These are phyloP conservation scores for Apteryx owenii DNA, from an alignment of 2,113 vertebrate genomes.

Conservation along the genomic window DNA sequence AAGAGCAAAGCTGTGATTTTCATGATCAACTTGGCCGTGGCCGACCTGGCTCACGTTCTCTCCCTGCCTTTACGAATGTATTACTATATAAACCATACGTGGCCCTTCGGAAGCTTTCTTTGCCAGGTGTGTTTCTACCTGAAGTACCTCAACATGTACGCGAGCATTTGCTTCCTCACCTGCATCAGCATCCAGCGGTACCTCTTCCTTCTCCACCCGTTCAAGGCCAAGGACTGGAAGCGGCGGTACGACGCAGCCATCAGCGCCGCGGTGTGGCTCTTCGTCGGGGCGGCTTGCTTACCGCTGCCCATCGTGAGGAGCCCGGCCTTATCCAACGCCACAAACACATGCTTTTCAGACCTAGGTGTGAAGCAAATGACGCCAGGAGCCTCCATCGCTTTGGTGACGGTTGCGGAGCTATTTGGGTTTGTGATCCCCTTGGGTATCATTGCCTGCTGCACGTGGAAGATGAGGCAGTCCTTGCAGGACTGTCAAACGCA, in stretches of 20 bases:
- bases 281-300: constrained; percentile 81
- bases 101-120: constrained; percentile 83
- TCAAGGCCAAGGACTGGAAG: constrained; percentile 85
- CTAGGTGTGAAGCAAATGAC: constrained; percentile 77
- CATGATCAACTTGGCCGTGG: constrained; percentile 89
- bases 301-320: constrained; percentile 85
- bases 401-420: constrained; percentile 83
- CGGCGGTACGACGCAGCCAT: constrained; percentile 83
- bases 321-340: constrained; percentile 30
- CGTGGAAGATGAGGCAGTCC: constrained; percentile 80
- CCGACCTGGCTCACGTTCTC: constrained; percentile 87
- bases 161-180: constrained; percentile 87
- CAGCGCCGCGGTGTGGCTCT: constrained; percentile 80
- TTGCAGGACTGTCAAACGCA: constrained; percentile 54
- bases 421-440: constrained; percentile 87
- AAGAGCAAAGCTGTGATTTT: constrained; percentile 89
- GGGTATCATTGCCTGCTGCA: constrained; percentile 81
- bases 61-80: constrained; percentile 86
- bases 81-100: constrained; percentile 83
- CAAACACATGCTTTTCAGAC: constrained; percentile 85
- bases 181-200: constrained; percentile 91
- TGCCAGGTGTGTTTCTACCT: constrained; percentile 91
- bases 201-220: constrained; percentile 84
- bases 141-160: constrained; percentile 93
- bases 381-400: constrained; percentile 37